Conservation (phyloP, 1,140 invertebrate species). For the Eulimnadia texana region DNA sequence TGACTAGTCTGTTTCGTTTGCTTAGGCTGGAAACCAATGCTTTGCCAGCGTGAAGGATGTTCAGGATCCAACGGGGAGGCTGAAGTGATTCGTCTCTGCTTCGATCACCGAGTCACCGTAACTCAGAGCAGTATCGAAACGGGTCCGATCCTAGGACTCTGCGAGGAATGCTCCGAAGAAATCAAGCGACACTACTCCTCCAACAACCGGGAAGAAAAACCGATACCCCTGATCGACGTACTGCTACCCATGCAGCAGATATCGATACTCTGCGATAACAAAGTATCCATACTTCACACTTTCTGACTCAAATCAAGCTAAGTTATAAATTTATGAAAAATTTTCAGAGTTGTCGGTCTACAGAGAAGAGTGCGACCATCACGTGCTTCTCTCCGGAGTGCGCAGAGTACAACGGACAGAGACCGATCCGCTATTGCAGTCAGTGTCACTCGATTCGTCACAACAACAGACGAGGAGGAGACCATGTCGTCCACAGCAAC, state of each 20-base stretch:
- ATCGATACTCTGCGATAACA: constrained; percentile 90
- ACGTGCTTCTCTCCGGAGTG: constrained; percentile 96
- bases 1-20: constrained; percentile 19
- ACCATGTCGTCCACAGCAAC: constrained; percentile 78
- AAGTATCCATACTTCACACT: constrained; percentile 41
- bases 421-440: constrained; percentile 84
- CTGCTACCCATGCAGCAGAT: constrained; percentile 88
- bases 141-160: constrained; percentile 87
- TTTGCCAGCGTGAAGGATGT: constrained; percentile 70
- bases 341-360: constrained; percentile 81
- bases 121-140: constrained; percentile 52
- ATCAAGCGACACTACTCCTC: constrained; percentile 31
- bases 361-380: constrained; percentile 83
- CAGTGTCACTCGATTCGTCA: constrained; percentile 81
- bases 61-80: constrained; percentile 58
- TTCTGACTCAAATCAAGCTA: neutral
- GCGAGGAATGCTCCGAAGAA: constrained; percentile 89
- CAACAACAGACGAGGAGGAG: constrained; percentile 63
- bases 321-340: neutral
- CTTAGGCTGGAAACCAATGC: constrained; percentile 32
- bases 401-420: constrained; percentile 86
- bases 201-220: constrained; percentile 19
- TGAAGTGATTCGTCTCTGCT: constrained; percentile 81
- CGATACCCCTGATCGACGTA: constrained; percentile 68
- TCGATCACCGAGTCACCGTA: constrained; percentile 71